Percentiles rank a stretch among this genome's conserved stretches.
These are phyloP conservation scores for Listronotus oregonensis DNA, from an alignment of 1,140 invertebrate genomes.

Conservation along the genomic window DNA sequence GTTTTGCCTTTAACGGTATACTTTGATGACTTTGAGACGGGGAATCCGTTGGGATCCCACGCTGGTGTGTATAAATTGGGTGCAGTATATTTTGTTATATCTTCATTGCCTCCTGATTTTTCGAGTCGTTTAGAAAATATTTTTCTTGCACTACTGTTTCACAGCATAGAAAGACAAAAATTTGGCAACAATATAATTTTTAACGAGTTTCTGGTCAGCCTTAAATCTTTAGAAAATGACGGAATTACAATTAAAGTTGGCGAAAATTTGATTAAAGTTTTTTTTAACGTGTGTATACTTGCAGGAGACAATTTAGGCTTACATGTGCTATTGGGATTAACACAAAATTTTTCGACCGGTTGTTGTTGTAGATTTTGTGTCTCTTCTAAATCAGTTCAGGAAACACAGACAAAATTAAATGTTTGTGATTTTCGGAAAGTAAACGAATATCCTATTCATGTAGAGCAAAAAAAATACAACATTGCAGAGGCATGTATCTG, in stretches of 20 bases:
- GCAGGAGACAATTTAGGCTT: conserved; percentile 15
- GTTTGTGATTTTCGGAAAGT: background rate
- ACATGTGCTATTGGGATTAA: conserved; percentile 5
- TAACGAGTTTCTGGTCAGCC: background rate
- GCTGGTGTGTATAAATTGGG: conserved; percentile 9
- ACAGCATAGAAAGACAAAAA: conserved; percentile 43
- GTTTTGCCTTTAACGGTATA: conserved; percentile 15
- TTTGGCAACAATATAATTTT: conserved; percentile 28
- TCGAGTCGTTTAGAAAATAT: conserved; percentile 44
- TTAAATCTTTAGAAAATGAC: conserved; percentile 4
- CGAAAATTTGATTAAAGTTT: too few species aligned
- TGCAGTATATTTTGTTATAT: conserved; percentile 12
- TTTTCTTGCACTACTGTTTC: conserved; percentile 45
- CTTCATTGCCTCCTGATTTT: conserved; percentile 1
- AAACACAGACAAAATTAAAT: conserved; percentile 11
- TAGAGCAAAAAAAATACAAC: background rate
- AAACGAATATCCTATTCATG: background rate
- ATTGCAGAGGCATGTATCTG: conserved; percentile 6
- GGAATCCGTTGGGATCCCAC: conserved; percentile 7
- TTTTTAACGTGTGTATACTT: too few species aligned
- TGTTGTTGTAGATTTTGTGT: conserved; percentile 14
- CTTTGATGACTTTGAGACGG: conserved; percentile 13
- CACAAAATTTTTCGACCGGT: conserved; percentile 6
- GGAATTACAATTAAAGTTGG: background rate
- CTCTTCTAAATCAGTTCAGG: conserved; percentile 1